Conservation (phyloP, 2,113 vertebrate genomes). For the Hydrochoerus hydrochaeris region DNA sequence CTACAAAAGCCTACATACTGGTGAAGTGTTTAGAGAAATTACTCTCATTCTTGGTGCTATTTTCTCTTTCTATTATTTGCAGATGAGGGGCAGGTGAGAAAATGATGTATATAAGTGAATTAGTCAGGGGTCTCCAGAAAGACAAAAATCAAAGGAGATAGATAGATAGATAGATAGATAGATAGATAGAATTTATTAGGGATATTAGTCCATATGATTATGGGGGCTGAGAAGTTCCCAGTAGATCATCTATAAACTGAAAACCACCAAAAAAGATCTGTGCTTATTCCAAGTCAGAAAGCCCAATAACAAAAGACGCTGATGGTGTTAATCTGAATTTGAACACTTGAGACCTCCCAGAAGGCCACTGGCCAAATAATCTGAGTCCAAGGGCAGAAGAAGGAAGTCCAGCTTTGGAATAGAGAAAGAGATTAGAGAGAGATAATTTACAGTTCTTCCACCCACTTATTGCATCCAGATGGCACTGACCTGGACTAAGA, state of each 20-base stretch:
- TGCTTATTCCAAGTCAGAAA: background rate
- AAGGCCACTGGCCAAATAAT: background rate
- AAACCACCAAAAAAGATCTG: background rate
- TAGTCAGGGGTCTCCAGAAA: background rate
- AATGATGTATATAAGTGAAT: background rate
- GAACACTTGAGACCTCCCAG: background rate
- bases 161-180: too few relatives aligned
- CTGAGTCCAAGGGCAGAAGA: background rate
- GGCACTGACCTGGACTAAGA: too few relatives aligned
- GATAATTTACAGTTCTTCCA: background rate
- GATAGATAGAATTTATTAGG: background rate
- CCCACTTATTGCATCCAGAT: background rate
- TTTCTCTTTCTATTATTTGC: slow-evolving; percentile 16
- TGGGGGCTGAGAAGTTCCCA: background rate
- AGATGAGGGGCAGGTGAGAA: background rate
- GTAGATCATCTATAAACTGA: background rate
- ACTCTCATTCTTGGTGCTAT: background rate
- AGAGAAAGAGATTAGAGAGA: background rate
- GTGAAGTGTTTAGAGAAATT: background rate
- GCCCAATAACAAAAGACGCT: background rate
- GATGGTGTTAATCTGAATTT: background rate
- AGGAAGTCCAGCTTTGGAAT: background rate
- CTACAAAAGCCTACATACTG: background rate
- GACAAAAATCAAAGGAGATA: background rate
- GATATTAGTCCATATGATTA: background rate